These are phyloP conservation scores for Colletes collaris DNA, from an alignment of 2,888 invertebrate species.

Conservation along the genomic window DNA sequence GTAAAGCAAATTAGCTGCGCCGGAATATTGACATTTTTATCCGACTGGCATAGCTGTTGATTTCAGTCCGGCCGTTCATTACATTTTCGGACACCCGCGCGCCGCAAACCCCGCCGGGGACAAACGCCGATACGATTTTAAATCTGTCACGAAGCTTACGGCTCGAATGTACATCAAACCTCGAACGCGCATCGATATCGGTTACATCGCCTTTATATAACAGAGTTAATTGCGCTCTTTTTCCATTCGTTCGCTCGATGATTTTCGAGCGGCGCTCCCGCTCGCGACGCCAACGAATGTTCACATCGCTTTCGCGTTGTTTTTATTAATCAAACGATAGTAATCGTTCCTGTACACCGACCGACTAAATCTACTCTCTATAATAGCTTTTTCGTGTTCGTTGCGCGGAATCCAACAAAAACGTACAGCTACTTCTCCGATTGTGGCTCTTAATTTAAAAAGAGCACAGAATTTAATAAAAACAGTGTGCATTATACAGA, in stretches of 20 bases:
- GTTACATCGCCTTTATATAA: slow-evolving; percentile 3
- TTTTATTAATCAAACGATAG: slow-evolving; percentile 4
- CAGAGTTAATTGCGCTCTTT: slow-evolving; percentile 15
- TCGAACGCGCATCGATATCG: slow-evolving; percentile 23
- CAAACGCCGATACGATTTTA: slow-evolving; percentile 44
- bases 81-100: slow-evolving; percentile 26
- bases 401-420: not conserved
- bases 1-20: slow-evolving; percentile 68
- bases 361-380: too few species aligned
- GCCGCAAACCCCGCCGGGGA: not conserved
- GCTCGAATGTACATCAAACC: slow-evolving; percentile 18
- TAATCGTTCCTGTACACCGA: not conserved
- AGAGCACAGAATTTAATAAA: too few species aligned
- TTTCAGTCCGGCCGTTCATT: slow-evolving; percentile 58
- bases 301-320: not conserved
- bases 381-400: not conserved
- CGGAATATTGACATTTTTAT: slow-evolving; percentile 72
- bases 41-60: slow-evolving; percentile 62
- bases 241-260: not conserved
- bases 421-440: not conserved
- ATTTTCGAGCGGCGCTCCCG: not conserved
- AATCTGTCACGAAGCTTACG: slow-evolving; percentile 40
- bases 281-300: not conserved
- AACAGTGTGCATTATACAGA: too few species aligned
- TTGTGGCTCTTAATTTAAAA: not conserved